Base-by-base conservation (phyloP, 2,113 vertebrate genomes). In the Galemys pyrenaicus region DNA sequence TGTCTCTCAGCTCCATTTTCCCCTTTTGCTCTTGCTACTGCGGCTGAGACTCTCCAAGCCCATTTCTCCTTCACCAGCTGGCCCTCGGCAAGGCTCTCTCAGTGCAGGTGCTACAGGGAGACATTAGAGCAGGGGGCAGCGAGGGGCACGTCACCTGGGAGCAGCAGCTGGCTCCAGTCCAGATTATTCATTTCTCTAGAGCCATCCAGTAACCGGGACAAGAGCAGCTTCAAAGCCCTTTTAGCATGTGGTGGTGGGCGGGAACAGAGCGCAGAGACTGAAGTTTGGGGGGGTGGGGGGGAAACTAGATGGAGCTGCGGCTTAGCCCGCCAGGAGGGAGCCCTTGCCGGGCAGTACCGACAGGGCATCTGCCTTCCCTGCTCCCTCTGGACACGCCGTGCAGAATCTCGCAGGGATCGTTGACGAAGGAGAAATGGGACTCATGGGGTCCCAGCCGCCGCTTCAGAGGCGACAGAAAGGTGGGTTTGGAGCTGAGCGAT, bases 151-250 rank as follows among this genome's bases (percentile, higher is more conserved):
- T 74, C 13, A n/a, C 65, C 46, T 87, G 82, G 91, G 11, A 12
- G 49, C 32, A 58, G 64, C 56, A 10, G 3, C 51, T 67, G 54
- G 35, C 80, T 85, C 39, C 39, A 22, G 32, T 30, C 17, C 73
- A 32, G 22, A 71, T 73, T 11, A 49, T 85, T 88, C 49, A 41
- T 49, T 22, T 58, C 46, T 78, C 90, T 51, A 51, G 51, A 94
- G 51, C 70, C 65, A 60, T 35, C 22, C 49, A 64, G 58, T 67
- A 82, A 60, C 58, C 37, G 28, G 56, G 56, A 58, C 19, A 8
- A 41, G 60, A 32, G 39, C 46, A 54, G 17, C 39, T 30, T 90
- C 46, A 26, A 60, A 41, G 60, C 20, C 22, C 32, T 65, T 51
- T 6, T 28, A 67, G 44, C 0, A 9, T 19, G 3, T 86, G 79